Evolutionary conservation across 2,797 vertebrate genomes (phyloP).

Genomic region (Leontopithecus rosalia): DNA sequence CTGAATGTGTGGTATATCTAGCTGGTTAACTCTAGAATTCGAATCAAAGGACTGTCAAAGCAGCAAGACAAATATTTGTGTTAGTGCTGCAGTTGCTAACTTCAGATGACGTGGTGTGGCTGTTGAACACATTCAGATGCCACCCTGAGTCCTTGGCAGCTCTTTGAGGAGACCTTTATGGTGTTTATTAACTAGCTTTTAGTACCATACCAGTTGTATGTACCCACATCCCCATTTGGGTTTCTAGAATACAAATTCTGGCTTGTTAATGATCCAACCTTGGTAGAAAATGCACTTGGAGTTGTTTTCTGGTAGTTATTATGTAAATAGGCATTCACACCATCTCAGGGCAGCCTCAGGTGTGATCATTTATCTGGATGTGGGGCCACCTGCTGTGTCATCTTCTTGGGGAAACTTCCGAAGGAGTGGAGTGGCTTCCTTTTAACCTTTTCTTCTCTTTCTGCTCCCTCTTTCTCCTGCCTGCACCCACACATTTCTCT

Average conservation of each 20-base stretch:
- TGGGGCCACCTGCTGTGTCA: background rate
- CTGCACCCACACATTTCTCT: background rate
- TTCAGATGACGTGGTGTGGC: background rate
- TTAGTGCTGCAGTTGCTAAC: background rate
- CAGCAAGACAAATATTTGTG: slow-evolving; percentile 55
- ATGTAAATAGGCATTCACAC: background rate
- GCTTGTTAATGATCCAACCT: background rate
- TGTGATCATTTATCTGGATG: background rate
- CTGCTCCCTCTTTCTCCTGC: background rate
- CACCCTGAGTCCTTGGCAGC: background rate
- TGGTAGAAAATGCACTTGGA: slow-evolving; percentile 6
- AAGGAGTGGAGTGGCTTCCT: background rate
- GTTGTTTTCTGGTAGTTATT: background rate
- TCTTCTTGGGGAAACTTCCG: background rate
- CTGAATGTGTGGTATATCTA: slow-evolving; percentile 50
- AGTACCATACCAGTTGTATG: too few relatives aligned
- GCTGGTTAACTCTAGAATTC: slow-evolving; percentile 47
- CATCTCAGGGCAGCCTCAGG: background rate
- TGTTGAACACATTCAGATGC: background rate
- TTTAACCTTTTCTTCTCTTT: background rate
- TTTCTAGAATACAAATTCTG: background rate
- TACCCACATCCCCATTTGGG: fast-evolving
- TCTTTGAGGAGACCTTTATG: background rate
- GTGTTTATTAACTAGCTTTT: background rate
- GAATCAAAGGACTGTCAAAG: slow-evolving; percentile 51